phyloP scores from a whole-genome alignment of 2,113 vertebrate species.

The Engystomops pustulosus region DNA sequence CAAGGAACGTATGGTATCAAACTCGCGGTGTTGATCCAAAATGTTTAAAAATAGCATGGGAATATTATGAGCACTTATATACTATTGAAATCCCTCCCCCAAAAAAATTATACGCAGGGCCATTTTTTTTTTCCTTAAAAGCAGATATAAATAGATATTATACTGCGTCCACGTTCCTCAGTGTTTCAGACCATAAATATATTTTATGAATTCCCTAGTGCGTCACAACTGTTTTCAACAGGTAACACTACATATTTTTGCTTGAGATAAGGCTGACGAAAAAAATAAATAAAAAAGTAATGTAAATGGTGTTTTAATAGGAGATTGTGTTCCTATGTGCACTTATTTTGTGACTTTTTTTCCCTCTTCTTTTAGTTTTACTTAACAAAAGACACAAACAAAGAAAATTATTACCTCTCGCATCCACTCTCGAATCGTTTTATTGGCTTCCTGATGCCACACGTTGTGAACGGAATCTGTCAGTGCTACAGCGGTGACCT shows the following conservation, averaged over 20 bases:
- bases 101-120: not conserved
- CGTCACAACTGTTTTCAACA: not conserved
- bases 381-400: not conserved
- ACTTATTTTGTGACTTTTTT: not conserved
- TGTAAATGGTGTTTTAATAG: not conserved
- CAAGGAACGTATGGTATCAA: not conserved
- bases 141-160: not conserved
- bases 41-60: not conserved
- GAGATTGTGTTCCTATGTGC: not conserved
- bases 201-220: not conserved
- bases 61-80: not conserved
- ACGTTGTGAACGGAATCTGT: conserved; percentile 97
- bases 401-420: conserved; percentile 82
- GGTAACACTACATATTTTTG: not conserved
- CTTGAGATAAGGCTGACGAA: not conserved
- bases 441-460: conserved; percentile 95
- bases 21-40: not conserved
- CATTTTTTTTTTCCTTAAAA: not conserved
- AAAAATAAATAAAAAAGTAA: not conserved
- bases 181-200: not conserved
- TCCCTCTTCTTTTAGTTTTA: not conserved
- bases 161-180: not conserved
- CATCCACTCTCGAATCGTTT: conserved; percentile 95
- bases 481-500: conserved; percentile 91
- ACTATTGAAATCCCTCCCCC: no score